These are phyloP conservation scores for Dryomyza anilis DNA, from an alignment of 2,888 invertebrate species.

Conservation along the genomic window DNA sequence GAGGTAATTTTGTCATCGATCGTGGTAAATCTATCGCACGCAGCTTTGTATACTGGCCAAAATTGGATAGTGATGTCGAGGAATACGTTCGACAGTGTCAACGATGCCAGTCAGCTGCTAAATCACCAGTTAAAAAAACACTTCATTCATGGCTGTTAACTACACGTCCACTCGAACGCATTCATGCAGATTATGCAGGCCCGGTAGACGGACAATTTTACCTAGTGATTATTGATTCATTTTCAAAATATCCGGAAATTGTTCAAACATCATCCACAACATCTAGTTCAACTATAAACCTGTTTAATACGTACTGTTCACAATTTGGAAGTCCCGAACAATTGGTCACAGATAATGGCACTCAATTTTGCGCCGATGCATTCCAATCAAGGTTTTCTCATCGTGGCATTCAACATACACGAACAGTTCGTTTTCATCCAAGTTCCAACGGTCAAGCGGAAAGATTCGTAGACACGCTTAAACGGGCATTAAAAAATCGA, in stretches of 20 bases:
- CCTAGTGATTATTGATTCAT: too few species aligned
- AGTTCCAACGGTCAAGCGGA: slow-evolving; percentile 22
- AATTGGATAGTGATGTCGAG: slow-evolving; percentile 38
- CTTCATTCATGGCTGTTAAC: slow-evolving; percentile 25
- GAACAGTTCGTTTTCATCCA: too few species aligned
- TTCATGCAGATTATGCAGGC: slow-evolving; percentile 17
- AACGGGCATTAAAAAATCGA: slow-evolving; percentile 22
- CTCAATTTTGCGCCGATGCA: too few species aligned
- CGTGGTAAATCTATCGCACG: slow-evolving; percentile 26
- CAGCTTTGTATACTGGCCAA: slow-evolving; percentile 42
- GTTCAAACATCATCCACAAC: slow-evolving; percentile 17
- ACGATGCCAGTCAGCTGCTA: slow-evolving; percentile 37
- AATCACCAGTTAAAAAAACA: slow-evolving; percentile 36
- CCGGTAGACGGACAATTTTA: slow-evolving; percentile 12
- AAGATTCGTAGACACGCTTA: slow-evolving; percentile 17
- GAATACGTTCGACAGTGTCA: slow-evolving; percentile 34
- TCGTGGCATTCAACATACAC: too few species aligned
- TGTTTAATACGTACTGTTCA: slow-evolving; percentile 3
- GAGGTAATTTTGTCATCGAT: too few species aligned
- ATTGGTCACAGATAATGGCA: slow-evolving; percentile 14
- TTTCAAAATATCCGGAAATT: slow-evolving; percentile 25
- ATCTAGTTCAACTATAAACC: background rate
- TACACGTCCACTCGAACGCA: background rate
- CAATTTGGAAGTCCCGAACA: slow-evolving; percentile 12
- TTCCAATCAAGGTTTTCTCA: too few species aligned